phyloP scores from a whole-genome alignment of 1,140 invertebrate genomes.

The Lordiphosa mommai region DNA sequence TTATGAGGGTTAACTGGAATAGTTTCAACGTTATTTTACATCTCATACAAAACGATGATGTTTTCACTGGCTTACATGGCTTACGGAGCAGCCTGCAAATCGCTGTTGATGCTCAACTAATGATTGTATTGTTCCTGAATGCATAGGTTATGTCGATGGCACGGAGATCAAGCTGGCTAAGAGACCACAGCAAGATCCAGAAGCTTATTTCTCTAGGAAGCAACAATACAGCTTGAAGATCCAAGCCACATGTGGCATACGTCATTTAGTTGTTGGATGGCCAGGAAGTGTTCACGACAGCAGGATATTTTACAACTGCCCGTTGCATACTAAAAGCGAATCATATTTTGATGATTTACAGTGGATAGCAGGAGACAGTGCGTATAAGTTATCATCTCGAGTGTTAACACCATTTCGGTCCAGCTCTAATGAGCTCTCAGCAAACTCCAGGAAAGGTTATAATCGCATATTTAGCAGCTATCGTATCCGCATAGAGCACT shows the following conservation, averaged over 20 bases:
- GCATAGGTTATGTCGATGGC: slow-evolving; percentile 12
- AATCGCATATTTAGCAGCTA: too few species aligned
- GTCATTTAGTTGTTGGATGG: slow-evolving; percentile 1
- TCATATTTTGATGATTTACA: too few species aligned
- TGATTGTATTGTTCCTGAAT: slow-evolving; percentile 3
- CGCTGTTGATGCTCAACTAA: neutral
- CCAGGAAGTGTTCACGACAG: too few species aligned
- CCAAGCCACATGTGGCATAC: neutral
- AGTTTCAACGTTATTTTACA: neutral
- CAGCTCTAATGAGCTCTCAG: too few species aligned
- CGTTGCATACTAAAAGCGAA: too few species aligned
- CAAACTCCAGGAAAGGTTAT: too few species aligned
- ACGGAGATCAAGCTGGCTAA: slow-evolving; percentile 16
- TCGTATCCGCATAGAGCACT: too few species aligned
- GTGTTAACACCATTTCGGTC: too few species aligned
- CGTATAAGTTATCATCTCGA: too few species aligned
- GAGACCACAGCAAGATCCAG: slow-evolving; percentile 1
- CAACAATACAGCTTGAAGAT: neutral
- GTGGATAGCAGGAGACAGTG: too few species aligned
- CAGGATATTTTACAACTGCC: too few species aligned
- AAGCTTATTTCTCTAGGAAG: slow-evolving; percentile 2
- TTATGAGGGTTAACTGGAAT: neutral
- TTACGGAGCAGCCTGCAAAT: neutral
- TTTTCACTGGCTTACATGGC: neutral
- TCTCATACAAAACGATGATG: neutral